A percentile compares a stretch with the other conserved stretches of the same genome.
These are phyloP conservation scores for Lota lota DNA, from an alignment of 2,113 vertebrate genomes.

Conservation along the genomic window DNA sequence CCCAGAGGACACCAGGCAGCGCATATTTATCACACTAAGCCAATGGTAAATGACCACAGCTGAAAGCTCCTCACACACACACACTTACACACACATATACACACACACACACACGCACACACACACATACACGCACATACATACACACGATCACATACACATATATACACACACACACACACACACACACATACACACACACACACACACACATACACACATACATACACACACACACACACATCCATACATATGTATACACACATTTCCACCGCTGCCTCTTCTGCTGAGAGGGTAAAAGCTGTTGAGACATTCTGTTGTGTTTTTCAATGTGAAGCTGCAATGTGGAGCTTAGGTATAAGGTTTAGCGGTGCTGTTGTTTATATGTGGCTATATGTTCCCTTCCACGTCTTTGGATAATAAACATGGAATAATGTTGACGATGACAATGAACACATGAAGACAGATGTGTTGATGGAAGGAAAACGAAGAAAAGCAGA, in stretches of 20 bases:
- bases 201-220: neutral
- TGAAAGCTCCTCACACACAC: constrained; percentile 7
- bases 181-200: no score
- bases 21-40: constrained; percentile 56
- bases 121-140: neutral
- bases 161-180: no score
- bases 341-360: neutral
- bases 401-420: neutral
- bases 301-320: neutral
- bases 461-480: neutral
- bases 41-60: constrained; percentile 42
- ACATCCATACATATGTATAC: neutral
- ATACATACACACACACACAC: constrained; percentile 7
- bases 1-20: constrained; percentile 43
- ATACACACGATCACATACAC: neutral
- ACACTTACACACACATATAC: neutral
- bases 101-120: neutral
- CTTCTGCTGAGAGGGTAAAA: no score
- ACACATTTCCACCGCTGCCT: neutral
- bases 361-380: neutral
- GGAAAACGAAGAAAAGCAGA: no score
- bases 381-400: neutral
- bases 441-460: neutral
- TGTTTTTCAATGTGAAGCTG: neutral
- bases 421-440: neutral